Conservation (phyloP, 2,113 vertebrate genomes). For the Anoplopoma fimbria region DNA sequence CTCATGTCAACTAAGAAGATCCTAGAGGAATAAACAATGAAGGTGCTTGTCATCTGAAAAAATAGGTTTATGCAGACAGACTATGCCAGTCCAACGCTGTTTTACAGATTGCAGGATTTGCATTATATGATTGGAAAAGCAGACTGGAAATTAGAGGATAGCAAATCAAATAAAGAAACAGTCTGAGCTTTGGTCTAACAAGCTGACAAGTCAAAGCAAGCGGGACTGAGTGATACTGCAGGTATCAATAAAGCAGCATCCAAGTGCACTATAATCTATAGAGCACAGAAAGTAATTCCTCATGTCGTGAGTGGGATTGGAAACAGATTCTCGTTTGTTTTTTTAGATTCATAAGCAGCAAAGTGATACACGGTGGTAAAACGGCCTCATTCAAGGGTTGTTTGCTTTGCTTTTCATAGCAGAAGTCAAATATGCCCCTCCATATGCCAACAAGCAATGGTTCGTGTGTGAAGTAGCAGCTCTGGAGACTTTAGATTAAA, state of each 20-base stretch:
- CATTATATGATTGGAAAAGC: conserved; percentile 51
- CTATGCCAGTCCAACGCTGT: conserved; percentile 26
- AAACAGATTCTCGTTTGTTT: conserved; percentile 38
- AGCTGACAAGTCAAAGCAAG: conserved; percentile 47
- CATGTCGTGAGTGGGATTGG: conserved; percentile 5
- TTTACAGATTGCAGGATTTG: conserved; percentile 53
- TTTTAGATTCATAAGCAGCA: conserved; percentile 22
- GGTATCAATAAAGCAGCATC: conserved; percentile 30
- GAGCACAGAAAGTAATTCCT: conserved; percentile 26
- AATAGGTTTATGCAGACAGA: conserved; percentile 38
- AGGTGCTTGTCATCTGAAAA: conserved; percentile 57
- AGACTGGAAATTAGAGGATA: conserved; percentile 29
- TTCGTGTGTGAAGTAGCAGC: conserved; percentile 28
- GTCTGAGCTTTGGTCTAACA: conserved; percentile 41
- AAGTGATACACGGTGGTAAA: conserved; percentile 15
- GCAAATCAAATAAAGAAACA: conserved; percentile 42
- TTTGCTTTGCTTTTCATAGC: conserved; percentile 46
- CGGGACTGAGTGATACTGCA: conserved; percentile 16
- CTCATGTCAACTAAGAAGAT: conserved; percentile 59
- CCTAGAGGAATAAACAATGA: conserved; percentile 70
- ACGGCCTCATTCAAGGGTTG: conserved; percentile 21
- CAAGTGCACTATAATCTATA: conserved; percentile 32
- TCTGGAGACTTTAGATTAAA: not conserved
- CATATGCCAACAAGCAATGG: conserved; percentile 27
- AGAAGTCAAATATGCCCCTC: conserved; percentile 29